Evolutionary conservation across 2,797 vertebrate species (phyloP), one percentile per base, ranked within the genome.

Genomic region (Bufotes viridis): DNA sequence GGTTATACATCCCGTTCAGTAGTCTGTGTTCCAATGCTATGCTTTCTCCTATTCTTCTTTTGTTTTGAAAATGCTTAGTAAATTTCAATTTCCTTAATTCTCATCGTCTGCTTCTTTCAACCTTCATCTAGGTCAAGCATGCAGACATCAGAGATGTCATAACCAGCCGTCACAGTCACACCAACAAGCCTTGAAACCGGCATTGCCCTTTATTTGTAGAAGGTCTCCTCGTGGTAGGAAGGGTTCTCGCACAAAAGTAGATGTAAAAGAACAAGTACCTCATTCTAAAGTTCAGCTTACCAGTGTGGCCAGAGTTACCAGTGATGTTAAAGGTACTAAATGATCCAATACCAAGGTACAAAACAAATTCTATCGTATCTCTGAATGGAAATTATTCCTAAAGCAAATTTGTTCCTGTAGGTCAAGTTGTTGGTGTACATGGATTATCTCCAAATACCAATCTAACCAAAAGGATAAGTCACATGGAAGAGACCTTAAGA

Each of bases 161-260:
- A 29, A 3, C 24, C 70, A 60, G 34, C 26, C 24, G 3, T 26
- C 70, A 18, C 20, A 75, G 58, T 51, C 57, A 20, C 12, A 61
- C 70, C 20, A 49, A n/a, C 70, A 75, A 75, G 70, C 55, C 55
- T 42, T 61, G 51, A 17, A 76, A 34, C 6, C 58, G 24, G 34
- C 20, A 7, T 61, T 84, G 34, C 26, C 57, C 5, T 9, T 63
- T 20, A 20, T n/a, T 29, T 84, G 83, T 63, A 84, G 70, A 84
- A 58, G 83, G 15, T 84, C 83, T 69, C 29, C 22, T 20, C 83
- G 70, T 24, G 7, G 83, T 61, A 76, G 29, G 15, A 84, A 61
- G 13, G 22, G 34, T 12, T 76, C 0, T 29, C 29, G 17, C 18
- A 53, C 10, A n/a, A 84, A 63, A 76, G 22, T 8, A 49, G 83